Evolutionary conservation across 2,113 vertebrate species (phyloP).

Genomic region (Otolemur garnettii): DNA sequence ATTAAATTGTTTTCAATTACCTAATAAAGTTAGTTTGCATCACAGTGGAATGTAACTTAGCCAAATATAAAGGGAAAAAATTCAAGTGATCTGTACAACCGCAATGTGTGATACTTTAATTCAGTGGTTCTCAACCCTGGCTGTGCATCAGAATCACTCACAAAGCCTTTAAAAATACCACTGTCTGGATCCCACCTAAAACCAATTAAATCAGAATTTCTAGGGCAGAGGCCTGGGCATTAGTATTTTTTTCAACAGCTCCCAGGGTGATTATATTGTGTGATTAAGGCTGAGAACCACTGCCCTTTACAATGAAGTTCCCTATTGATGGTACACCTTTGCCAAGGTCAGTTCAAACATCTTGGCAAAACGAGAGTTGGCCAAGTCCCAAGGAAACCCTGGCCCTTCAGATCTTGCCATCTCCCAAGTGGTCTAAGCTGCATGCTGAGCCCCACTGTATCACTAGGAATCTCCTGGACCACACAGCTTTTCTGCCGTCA

Average conservation of each 20-base stretch:
- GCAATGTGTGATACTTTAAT: background rate
- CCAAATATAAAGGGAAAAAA: slow-evolving; percentile 32
- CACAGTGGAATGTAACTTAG: slow-evolving; percentile 33
- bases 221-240: background rate
- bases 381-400: background rate
- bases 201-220: slow-evolving; percentile 57
- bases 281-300: slow-evolving; percentile 16
- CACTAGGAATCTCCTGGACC: background rate
- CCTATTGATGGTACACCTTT: slow-evolving; percentile 13
- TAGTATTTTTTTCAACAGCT: slow-evolving; percentile 19
- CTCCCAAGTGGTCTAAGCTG: background rate
- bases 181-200: slow-evolving; percentile 47
- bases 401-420: background rate
- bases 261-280: background rate
- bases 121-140: slow-evolving; percentile 2
- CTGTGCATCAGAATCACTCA: background rate
- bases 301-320: background rate
- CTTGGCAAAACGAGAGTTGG: background rate
- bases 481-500: background rate
- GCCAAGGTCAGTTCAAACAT: slow-evolving; percentile 44
- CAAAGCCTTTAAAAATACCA: slow-evolving; percentile 36
- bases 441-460: background rate
- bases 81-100: background rate
- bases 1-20: slow-evolving; percentile 56
- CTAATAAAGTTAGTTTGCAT: slow-evolving; percentile 54